phyloP scores from a whole-genome alignment of 1,140 invertebrate species.

The Micrasema minimum region DNA sequence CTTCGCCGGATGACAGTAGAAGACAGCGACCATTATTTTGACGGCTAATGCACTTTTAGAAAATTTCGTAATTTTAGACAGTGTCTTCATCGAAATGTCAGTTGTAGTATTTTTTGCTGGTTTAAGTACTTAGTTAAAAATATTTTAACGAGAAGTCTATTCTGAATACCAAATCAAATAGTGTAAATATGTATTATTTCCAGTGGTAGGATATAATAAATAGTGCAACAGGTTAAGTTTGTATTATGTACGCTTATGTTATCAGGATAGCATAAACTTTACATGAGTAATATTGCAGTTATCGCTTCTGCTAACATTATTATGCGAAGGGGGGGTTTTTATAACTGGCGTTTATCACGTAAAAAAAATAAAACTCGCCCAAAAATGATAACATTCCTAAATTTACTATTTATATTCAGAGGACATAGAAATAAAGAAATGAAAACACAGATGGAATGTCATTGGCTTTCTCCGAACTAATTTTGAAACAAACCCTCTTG shows the following conservation, averaged over 20 bases:
- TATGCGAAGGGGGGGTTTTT: background rate
- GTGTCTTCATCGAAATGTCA: too few relatives aligned
- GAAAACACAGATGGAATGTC: background rate
- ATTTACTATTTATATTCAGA: background rate
- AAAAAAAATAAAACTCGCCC: too few relatives aligned
- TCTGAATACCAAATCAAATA: too few relatives aligned
- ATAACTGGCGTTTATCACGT: too few relatives aligned
- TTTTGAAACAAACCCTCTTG: background rate
- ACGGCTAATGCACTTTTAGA: too few relatives aligned
- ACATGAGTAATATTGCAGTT: conserved; percentile 25
- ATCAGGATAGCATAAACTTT: conserved; percentile 3
- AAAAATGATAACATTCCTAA: too few relatives aligned
- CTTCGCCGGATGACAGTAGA: too few relatives aligned
- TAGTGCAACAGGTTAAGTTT: background rate
- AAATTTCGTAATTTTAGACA: too few relatives aligned
- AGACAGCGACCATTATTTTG: too few relatives aligned
- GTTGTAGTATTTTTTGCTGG: background rate
- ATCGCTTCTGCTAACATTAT: conserved; percentile 26
- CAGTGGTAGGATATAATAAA: conserved; percentile 2
- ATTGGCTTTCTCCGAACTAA: background rate
- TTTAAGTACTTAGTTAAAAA: conserved; percentile 5
- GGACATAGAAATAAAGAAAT: background rate
- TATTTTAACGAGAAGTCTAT: background rate
- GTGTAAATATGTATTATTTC: conserved; percentile 5
- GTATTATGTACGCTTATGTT: conserved; percentile 10